Conservation (phyloP, 2,888 invertebrate species). For the Cheilosia variabilis region DNA sequence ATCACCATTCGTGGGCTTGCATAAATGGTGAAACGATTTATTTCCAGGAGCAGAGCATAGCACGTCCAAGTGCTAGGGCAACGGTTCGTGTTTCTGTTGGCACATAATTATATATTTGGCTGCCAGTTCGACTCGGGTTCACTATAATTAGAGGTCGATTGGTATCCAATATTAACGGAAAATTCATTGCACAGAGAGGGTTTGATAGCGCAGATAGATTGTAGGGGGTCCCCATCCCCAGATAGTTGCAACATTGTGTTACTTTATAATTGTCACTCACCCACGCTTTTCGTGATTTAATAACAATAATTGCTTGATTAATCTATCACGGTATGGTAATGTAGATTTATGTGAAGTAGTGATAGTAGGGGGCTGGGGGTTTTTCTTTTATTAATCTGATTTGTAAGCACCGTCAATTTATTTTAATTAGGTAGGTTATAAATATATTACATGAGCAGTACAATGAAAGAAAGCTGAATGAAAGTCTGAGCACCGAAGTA, state of each 20-base stretch:
- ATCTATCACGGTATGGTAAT: constrained; percentile 36
- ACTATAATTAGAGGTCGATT: constrained; percentile 51
- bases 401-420: background rate
- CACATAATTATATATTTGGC: constrained; percentile 64
- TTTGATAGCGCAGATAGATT: constrained; percentile 15
- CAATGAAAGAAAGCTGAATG: too few relatives aligned
- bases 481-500: too few relatives aligned
- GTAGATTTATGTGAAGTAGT: background rate
- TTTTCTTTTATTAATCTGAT: background rate
- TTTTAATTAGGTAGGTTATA: too few relatives aligned
- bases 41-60: constrained; percentile 23
- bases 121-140: constrained; percentile 14
- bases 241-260: constrained; percentile 57
- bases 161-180: constrained; percentile 46
- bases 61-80: background rate
- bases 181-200: constrained; percentile 2
- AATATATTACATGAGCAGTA: too few relatives aligned
- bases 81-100: constrained; percentile 57
- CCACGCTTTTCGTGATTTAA: constrained; percentile 49
- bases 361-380: background rate
- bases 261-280: constrained; percentile 41
- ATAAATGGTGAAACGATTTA: constrained; percentile 38
- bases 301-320: constrained; percentile 25
- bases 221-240: background rate
- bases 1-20: constrained; percentile 56